These are phyloP conservation scores for Acomys russatus DNA, from an alignment of 2,797 vertebrate species.

Conservation along the genomic window DNA sequence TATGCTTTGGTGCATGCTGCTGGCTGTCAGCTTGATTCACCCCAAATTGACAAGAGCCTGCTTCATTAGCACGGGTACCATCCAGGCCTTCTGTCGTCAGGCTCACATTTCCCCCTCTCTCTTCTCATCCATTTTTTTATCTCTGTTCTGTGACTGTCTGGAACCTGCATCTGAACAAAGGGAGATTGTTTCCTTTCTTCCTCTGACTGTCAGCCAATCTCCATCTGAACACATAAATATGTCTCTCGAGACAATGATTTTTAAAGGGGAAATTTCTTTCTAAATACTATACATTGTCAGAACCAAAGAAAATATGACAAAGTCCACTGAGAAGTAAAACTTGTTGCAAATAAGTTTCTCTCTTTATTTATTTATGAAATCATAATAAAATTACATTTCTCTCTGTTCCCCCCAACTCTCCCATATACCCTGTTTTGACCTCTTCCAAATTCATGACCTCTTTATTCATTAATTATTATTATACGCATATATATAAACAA, in stretches of 20 bases:
- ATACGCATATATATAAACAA: background rate
- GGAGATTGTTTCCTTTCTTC: slow-evolving; percentile 22
- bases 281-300: background rate
- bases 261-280: slow-evolving; percentile 39
- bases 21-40: slow-evolving; percentile 79
- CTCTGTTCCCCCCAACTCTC: background rate
- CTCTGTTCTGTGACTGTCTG: background rate
- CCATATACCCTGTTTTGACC: background rate
- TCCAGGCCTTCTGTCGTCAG: background rate
- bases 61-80: slow-evolving; percentile 62
- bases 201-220: background rate
- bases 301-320: background rate
- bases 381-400: background rate
- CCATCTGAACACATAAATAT: background rate
- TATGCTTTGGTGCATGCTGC: slow-evolving; percentile 72
- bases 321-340: background rate
- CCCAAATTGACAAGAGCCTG: slow-evolving; percentile 73
- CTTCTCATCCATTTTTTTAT: background rate
- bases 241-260: slow-evolving; percentile 1
- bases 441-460: background rate
- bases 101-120: slow-evolving; percentile 39
- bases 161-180: background rate
- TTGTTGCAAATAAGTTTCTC: background rate
- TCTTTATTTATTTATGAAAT: background rate
- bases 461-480: background rate